Base-by-base conservation (phyloP, 2,797 vertebrate genomes). In the Spondyliosoma cantharus region DNA sequence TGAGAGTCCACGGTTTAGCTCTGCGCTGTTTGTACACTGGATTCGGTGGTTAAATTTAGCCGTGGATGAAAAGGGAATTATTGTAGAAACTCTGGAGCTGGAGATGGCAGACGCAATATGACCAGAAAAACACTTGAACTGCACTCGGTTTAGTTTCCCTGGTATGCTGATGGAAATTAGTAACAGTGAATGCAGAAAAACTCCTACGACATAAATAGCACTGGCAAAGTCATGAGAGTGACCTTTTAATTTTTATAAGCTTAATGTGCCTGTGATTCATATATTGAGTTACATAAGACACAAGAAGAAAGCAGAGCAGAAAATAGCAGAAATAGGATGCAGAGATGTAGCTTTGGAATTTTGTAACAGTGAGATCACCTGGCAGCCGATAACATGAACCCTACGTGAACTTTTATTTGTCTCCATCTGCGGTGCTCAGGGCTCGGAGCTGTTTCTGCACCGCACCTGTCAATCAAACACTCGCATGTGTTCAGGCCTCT, bases 91-190 rank as follows among this genome's bases (percentile, higher is more conserved):
- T 82, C 74, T 52, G 80, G 54, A 75, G 76, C 78, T 80, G 69
- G 84, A 85, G 71, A 89, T 73, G 87, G 49, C 74, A 78, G 84
- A 87, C 62, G 76, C 86, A 86, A 83, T 63, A 76, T 79, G 65
- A 88, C 63, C 73, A 37, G 81, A 80, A 86, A 15, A 89, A 77
- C 75, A 71, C 29, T 37, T 4, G 20, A 83, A 49, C 29, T 67
- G 66, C 66, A 50, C 57, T 84, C 13, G 14, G 20, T 78, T 84
- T 84, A 59, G 90, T 95, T 92, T 90, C 94, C 93, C 71, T 91
- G 93, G 92, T 85, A 94, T 95, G 93, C 87, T 76, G 74, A 82
- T 80, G 79, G 79, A 88, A 93, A 94, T 90, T 86, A 91, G 81
- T 68, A 82, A 80, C 82, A 75, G 78, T 48, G 83, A 76, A 76